Base-by-base conservation (phyloP, 2,888 invertebrate species). In the Erannis defoliaria region DNA sequence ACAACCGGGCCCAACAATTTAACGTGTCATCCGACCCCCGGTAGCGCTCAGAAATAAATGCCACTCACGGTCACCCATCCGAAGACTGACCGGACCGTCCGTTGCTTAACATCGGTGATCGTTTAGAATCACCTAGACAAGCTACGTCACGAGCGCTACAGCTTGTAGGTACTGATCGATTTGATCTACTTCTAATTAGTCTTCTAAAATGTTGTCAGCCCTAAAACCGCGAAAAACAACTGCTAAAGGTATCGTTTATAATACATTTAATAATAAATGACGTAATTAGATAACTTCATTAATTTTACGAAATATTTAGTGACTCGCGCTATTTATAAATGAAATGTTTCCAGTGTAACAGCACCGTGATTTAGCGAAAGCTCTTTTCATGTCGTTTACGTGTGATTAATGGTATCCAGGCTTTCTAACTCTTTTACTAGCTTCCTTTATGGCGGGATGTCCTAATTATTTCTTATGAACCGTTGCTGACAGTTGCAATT, bases 391-490 rank as follows among this genome's bases (percentile, higher is more conserved):
- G 38, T 38, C 46, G 16, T 16, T 23, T 16, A 51, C 23, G 3
- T 35, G 16, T 54, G 60, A 60, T 60, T 60, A 55, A 60, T 55
- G 60, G 31, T 40, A 29, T 31, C 40, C 55, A 53, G 38, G 43
- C 54, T 50, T 57, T 57, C 49, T 43, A 66, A 64, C 62, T 66
- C 59, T 51, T 60, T 55, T 31, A 46, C 46, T 59, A 59, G 37
- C 55, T 46, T 38, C 43, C 29, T 62, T 64, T 42, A 58, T 33
- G 31, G 46, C n/a, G 12, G 59, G 43, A 53, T 60, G 56, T 56
- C 62, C 50, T 66, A 68, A 68, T 68, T 62, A 64, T 55, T 37
- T 54, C 23, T 33, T 26, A 42, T 49, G 35, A 55, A 54, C 19
- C 26, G 46, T 14, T 43, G 38, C 50, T 55, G 60, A 60, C 49